These are phyloP conservation scores for Sebastes itinus DNA, from an alignment of 2,797 vertebrate species.

Conservation along the genomic window DNA sequence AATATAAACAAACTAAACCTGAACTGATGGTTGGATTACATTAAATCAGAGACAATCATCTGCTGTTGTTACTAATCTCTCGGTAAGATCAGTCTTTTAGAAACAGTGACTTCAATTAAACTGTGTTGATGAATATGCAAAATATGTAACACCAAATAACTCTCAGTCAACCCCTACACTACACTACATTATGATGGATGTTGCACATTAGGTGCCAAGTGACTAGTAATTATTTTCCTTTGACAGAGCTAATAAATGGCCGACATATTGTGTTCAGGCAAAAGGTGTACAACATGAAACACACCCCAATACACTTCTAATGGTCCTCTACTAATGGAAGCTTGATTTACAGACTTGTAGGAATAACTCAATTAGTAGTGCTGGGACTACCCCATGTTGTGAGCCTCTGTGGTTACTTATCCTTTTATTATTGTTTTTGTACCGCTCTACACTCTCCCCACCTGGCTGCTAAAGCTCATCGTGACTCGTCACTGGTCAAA, in stretches of 20 bases:
- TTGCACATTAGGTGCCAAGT: slow-evolving; percentile 34
- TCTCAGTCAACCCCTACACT: background rate
- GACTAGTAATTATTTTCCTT: slow-evolving; percentile 28
- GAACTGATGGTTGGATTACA: too few species aligned
- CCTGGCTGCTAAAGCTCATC: slow-evolving; percentile 32
- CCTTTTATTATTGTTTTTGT: slow-evolving; percentile 44
- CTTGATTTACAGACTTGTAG: slow-evolving; percentile 68
- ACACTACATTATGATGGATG: slow-evolving; percentile 36
- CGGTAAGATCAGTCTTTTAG: background rate
- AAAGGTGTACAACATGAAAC: slow-evolving; percentile 53
- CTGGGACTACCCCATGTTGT: slow-evolving; percentile 43
- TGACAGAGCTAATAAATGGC: slow-evolving; percentile 28
- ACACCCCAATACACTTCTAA: slow-evolving; percentile 56
- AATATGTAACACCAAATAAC: slow-evolving; percentile 40
- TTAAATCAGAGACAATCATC: background rate
- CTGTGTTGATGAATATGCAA: background rate
- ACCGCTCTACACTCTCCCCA: slow-evolving; percentile 42
- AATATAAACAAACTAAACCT: background rate
- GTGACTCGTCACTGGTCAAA: slow-evolving; percentile 30
- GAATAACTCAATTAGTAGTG: slow-evolving; percentile 69
- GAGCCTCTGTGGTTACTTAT: slow-evolving; percentile 32
- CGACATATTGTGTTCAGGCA: slow-evolving; percentile 31
- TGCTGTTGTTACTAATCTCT: background rate
- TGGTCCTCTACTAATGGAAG: slow-evolving; percentile 42
- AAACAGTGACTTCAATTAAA: slow-evolving; percentile 6